A percentile compares a stretch with the other conserved stretches of the same genome.
phyloP scores from a whole-genome alignment of 2,113 vertebrate genomes.

The Scopus umbretta region DNA sequence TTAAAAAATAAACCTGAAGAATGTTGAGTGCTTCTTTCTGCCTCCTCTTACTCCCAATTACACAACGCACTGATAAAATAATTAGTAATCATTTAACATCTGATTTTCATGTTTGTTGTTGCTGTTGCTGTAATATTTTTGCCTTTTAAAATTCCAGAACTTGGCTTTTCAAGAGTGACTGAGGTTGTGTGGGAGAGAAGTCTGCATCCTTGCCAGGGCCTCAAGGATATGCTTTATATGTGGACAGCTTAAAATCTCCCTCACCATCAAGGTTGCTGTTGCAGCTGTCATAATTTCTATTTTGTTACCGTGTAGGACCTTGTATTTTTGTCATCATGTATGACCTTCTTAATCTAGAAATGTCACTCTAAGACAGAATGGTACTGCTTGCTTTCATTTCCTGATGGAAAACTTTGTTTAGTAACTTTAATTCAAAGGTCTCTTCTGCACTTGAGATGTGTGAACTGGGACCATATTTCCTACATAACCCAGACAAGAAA shows the following conservation, averaged over 20 bases:
- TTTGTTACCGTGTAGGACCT: neutral
- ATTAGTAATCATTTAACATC: neutral
- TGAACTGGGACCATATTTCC: neutral
- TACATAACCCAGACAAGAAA: neutral
- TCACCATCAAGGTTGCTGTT: neutral
- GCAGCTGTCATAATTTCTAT: neutral
- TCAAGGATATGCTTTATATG: neutral
- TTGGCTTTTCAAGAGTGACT: constrained; percentile 7
- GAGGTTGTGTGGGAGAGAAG: constrained; percentile 2
- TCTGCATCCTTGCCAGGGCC: neutral
- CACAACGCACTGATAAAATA: neutral
- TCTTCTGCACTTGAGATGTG: neutral
- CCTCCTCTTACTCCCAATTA: neutral
- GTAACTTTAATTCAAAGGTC: neutral
- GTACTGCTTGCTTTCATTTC: neutral
- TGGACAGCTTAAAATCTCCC: neutral
- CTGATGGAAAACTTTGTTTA: neutral
- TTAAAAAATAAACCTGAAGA: neutral
- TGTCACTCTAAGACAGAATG: neutral
- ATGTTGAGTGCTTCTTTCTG: neutral
- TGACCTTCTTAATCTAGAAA: neutral
- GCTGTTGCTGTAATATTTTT: constrained; percentile 19
- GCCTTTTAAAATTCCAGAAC: constrained; percentile 2
- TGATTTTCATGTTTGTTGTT: constrained; percentile 7
- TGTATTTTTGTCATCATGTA: neutral